Conservation (phyloP, 2,797 vertebrate species). For the Lateolabrax maculatus region DNA sequence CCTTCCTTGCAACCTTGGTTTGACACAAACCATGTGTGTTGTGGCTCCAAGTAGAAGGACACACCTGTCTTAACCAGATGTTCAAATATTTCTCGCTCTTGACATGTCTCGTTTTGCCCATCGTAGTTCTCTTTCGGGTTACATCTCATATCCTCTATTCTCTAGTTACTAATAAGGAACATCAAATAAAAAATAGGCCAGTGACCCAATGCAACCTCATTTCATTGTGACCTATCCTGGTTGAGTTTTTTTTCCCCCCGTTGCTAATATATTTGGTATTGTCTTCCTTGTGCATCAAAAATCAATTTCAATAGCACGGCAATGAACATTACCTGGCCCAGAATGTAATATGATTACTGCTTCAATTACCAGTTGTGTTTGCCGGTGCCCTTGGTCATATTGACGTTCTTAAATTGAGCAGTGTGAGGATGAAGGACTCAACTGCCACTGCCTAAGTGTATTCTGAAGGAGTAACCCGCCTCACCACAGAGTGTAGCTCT, state of each 20-base stretch:
- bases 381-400: constrained; percentile 72
- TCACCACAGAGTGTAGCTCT: constrained; percentile 56
- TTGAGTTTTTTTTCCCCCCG: neutral
- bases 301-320: constrained; percentile 67
- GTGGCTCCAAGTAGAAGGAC: constrained; percentile 36
- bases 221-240: neutral
- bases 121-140: neutral
- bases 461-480: constrained; percentile 54
- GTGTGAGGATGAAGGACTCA: constrained; percentile 71
- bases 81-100: constrained; percentile 17
- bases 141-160: neutral
- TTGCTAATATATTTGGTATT: constrained; percentile 39
- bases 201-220: constrained; percentile 16
- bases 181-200: constrained; percentile 43
- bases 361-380: constrained; percentile 77
- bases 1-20: constrained; percentile 39
- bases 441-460: constrained; percentile 53
- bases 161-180: constrained; percentile 25
- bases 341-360: constrained; percentile 76
- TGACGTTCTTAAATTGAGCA: constrained; percentile 74
- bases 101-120: neutral
- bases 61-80: constrained; percentile 66
- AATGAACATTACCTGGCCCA: constrained; percentile 74
- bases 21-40: constrained; percentile 44
- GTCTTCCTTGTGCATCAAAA: constrained; percentile 68